phyloP scores from a whole-genome alignment of 2,113 vertebrate species.

The Entelurus aequoreus region DNA sequence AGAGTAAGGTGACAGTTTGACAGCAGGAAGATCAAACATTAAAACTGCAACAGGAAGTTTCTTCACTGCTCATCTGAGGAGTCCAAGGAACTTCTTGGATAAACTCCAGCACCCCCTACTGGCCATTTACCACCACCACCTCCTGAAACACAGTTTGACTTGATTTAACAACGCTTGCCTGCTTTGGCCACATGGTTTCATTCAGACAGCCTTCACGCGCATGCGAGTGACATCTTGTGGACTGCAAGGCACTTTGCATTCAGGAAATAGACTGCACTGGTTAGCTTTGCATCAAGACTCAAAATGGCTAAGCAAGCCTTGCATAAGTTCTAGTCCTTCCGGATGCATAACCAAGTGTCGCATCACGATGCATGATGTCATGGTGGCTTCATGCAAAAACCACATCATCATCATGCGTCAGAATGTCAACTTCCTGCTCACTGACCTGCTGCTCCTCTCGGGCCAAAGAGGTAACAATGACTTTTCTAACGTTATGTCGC shows the following conservation, averaged over 20 bases:
- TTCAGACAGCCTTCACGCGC: background rate
- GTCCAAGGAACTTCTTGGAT: conserved; percentile 11
- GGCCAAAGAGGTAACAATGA: conserved; percentile 66
- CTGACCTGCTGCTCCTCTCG: conserved; percentile 69
- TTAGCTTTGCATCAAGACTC: too few species aligned
- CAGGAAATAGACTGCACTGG: too few species aligned
- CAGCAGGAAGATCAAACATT: conserved; percentile 25
- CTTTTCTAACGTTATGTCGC: conserved; percentile 60
- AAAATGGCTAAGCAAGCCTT: background rate
- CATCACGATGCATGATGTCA: background rate
- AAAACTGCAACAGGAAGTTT: conserved; percentile 17
- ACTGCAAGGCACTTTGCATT: background rate
- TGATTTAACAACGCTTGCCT: background rate
- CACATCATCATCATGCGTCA: background rate
- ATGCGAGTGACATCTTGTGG: conserved; percentile 24
- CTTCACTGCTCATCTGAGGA: conserved; percentile 32
- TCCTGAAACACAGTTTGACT: conserved; percentile 50
- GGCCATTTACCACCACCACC: conserved; percentile 63
- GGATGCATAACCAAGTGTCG: background rate
- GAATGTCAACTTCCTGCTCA: conserved; percentile 24
- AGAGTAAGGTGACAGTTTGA: conserved; percentile 28
- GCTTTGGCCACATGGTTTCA: too few species aligned
- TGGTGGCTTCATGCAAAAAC: conserved; percentile 37
- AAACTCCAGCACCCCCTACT: conserved; percentile 33
- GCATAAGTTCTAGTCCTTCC: too few species aligned